These are phyloP conservation scores for Bambusicola thoracicus DNA, from an alignment of 2,113 vertebrate genomes.

Conservation along the genomic window DNA sequence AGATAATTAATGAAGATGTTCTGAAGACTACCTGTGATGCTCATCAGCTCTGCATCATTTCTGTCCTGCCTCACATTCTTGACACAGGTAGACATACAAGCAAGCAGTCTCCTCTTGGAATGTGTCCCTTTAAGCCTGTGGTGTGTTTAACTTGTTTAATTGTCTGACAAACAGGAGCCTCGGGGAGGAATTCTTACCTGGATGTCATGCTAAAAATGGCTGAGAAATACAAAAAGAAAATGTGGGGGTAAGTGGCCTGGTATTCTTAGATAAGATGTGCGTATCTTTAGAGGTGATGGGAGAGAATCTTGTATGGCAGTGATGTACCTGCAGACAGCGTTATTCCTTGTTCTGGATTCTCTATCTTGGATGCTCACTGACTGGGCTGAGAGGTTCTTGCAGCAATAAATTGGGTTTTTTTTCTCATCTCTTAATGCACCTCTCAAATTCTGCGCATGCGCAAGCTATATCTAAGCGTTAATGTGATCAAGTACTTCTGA, in stretches of 20 bases:
- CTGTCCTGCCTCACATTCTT: conserved; percentile 93
- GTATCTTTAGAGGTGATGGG: neutral
- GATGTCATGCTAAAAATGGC: conserved; percentile 93
- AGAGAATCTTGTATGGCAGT: neutral
- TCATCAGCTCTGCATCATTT: conserved; percentile 92
- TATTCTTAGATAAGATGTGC: neutral
- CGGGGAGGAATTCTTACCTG: conserved; percentile 91
- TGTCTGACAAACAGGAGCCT: conserved; percentile 80
- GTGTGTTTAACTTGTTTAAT: neutral
- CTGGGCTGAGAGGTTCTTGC: neutral
- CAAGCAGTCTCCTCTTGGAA: neutral
- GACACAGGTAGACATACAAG: conserved; percentile 86
- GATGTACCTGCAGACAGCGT: neutral
- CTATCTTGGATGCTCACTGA: neutral
- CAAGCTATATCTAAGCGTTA: neutral
- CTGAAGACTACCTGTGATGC: conserved; percentile 91
- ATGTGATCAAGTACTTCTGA: neutral
- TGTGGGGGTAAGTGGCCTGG: conserved; percentile 90
- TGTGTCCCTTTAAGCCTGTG: neutral
- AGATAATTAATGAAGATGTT: conserved; percentile 87
- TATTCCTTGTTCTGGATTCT: neutral
- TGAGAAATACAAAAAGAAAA: conserved; percentile 98
- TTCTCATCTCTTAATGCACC: neutral
- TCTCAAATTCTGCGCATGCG: neutral
- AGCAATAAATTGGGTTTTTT: neutral